Conservation (phyloP, 2,888 invertebrate genomes). For the Gymnocheta viridis region DNA sequence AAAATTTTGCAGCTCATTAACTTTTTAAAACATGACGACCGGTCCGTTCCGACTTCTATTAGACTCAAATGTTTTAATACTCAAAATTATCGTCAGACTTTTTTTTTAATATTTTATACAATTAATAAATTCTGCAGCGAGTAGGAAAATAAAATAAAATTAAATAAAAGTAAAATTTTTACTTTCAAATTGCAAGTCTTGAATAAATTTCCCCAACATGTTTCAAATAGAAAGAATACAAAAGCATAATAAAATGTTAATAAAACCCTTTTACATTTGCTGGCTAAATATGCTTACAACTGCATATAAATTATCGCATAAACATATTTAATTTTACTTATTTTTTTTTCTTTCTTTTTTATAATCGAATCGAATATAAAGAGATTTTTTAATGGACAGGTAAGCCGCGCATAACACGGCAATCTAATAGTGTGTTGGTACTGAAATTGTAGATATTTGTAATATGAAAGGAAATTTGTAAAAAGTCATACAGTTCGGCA, state of each 20-base stretch:
- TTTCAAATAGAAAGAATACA: neutral
- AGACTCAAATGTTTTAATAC: neutral
- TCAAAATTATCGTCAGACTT: neutral
- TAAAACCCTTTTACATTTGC: slow-evolving; percentile 6
- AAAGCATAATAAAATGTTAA: slow-evolving; percentile 4
- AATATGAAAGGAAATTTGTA: no score
- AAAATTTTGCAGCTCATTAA: slow-evolving; percentile 22
- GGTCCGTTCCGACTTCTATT: no score
- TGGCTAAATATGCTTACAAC: neutral
- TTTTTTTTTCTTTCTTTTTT: neutral
- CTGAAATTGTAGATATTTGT: no score
- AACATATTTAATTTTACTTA: slow-evolving; percentile 15
- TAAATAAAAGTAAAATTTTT: neutral
- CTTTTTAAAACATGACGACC: slow-evolving; percentile 21
- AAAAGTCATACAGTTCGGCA: no score
- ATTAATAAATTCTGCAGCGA: neutral
- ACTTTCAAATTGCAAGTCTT: neutral
- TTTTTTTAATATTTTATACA: no score
- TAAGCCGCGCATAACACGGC: neutral
- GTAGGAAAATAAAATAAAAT: neutral
- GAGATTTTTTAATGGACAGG: neutral
- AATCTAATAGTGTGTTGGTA: no score
- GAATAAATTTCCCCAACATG: slow-evolving; percentile 22
- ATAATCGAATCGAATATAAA: neutral
- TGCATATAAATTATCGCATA: slow-evolving; percentile 40